Evolutionary conservation across 2,113 vertebrate species (phyloP), one percentile per base, ranked within the genome.

Genomic region (Oryzias woworae): DNA sequence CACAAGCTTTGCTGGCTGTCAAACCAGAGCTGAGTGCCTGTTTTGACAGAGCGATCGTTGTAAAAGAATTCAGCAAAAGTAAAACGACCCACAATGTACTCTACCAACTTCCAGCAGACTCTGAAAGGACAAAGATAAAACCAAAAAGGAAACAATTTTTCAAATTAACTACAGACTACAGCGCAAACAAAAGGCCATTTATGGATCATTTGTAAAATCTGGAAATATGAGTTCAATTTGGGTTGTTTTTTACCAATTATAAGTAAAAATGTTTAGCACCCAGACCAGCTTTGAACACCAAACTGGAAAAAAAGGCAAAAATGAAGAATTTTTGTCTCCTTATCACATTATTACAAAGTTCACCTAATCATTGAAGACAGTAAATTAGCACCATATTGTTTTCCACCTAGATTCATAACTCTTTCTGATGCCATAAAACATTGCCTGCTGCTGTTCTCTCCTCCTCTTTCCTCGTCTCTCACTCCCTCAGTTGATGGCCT

Each of bases 1-100:
- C 73, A 61, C 46, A 53, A 53, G 17, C 78, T 74, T 72, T 59
- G 74, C 79, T 84, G 75, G 73, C 81, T 65, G 81, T 84, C 76
- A 71, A 36, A 64, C 45, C 62, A 23, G 45, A 62, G 66, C 62
- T 48, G 43, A 15, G 67, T 48, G 72, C 69, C 72, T 23, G 52
- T 58, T 66, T 48, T 56, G 53, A 84, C 81, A 73, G 67, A 76
- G 71, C 63, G 63, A 63, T 50, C 68, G 68, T 66, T 82, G 83
- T 78, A 62, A 69, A 63, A 36, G 53, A 66, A 66, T 43, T 66
- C 45, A 53, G 73, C 80, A 62, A 72, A 75, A 67, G 53, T 44
- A 82, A 70, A 82, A 78, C 49, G 14, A 53, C 46, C 46, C 54
- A 62, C 69, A 72, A 84, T 83, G 64, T 78, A 67, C 43, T 66